Percentiles rank a stretch among this genome's conserved stretches.
Conservation (phyloP, 2,888 invertebrate genomes). For the Epistrophe eligans region DNA sequence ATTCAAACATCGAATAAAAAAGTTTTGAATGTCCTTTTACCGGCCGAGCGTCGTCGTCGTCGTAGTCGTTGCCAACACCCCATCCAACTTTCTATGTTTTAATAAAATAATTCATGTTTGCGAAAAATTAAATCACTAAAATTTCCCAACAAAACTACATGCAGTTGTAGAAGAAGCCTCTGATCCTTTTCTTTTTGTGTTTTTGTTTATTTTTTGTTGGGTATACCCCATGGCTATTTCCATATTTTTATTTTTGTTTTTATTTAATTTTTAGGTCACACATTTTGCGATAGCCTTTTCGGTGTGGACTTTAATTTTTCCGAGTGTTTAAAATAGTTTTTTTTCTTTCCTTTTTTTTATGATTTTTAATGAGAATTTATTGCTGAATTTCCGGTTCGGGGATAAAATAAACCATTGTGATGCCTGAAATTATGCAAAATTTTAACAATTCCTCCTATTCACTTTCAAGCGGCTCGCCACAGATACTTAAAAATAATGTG, state of each 20-base stretch:
- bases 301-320: slow-evolving; percentile 19
- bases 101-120: slow-evolving; percentile 15
- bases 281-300: slow-evolving; percentile 24
- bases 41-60: not conserved
- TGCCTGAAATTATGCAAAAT: slow-evolving; percentile 67
- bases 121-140: slow-evolving; percentile 52
- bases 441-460: slow-evolving; percentile 37
- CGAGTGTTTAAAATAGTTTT: slow-evolving; percentile 8
- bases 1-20: slow-evolving; percentile 30
- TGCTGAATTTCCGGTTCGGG: slow-evolving; percentile 37
- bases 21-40: slow-evolving; percentile 43
- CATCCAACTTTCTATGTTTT: not conserved
- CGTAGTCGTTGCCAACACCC: not conserved
- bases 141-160: slow-evolving; percentile 14
- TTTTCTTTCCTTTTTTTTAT: slow-evolving; percentile 26
- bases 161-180: not conserved
- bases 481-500: slow-evolving; percentile 3
- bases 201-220: slow-evolving; percentile 20
- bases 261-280: slow-evolving; percentile 59
- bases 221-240: not conserved
- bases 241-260: slow-evolving; percentile 4
- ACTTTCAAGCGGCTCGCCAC: not conserved
- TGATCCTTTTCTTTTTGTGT: slow-evolving; percentile 45
- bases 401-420: slow-evolving; percentile 28
- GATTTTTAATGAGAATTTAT: slow-evolving; percentile 59